These are phyloP conservation scores for Rhysida immarginata DNA, from an alignment of 1,140 invertebrate species.

Conservation along the genomic window DNA sequence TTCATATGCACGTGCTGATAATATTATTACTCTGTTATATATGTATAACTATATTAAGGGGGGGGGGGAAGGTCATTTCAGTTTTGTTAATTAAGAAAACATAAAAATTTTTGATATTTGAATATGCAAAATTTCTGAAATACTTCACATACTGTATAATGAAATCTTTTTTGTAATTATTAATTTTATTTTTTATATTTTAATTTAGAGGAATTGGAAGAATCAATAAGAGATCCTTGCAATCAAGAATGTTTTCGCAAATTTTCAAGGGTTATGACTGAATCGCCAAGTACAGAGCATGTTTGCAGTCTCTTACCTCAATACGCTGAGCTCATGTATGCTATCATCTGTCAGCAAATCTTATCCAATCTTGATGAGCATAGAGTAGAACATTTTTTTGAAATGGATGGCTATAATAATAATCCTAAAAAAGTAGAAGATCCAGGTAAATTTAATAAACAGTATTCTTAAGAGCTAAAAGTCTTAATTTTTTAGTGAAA, in stretches of 20 bases:
- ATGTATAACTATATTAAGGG: too few species aligned
- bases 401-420: background rate
- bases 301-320: constrained; percentile 6
- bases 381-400: constrained; percentile 12
- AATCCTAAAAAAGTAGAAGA: background rate
- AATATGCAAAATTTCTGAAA: too few species aligned
- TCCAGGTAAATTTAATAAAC: too few species aligned
- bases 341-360: constrained; percentile 14
- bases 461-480: too few species aligned
- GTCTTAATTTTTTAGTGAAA: too few species aligned
- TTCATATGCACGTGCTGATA: too few species aligned
- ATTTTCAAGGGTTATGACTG: background rate
- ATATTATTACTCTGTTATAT: too few species aligned
- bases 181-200: background rate
- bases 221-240: background rate
- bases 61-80: too few species aligned
- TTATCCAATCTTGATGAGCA: constrained; percentile 15
- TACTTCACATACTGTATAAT: too few species aligned
- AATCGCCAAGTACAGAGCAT: background rate
- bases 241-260: background rate
- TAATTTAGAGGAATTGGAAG: background rate
- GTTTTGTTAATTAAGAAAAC: too few species aligned
- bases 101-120: too few species aligned
- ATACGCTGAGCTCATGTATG: constrained; percentile 15
- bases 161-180: too few species aligned